Conservation (phyloP, 92 coral and sea anemone genomes). For the Chrysogorgia sp. region DNA sequence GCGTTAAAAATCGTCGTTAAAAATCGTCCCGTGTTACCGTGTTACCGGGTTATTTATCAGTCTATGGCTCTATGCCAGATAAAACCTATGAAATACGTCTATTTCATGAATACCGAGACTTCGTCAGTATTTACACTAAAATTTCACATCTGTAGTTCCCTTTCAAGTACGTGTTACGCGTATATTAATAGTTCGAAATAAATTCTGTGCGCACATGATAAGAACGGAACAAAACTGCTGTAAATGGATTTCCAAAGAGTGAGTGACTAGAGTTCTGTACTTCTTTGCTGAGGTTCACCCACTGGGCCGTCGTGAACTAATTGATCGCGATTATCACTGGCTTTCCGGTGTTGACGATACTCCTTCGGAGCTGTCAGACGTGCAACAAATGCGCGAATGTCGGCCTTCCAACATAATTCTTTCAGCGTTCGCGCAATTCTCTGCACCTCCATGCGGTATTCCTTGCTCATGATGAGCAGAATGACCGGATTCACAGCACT, state of each 20-base stretch:
- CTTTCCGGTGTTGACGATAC: conserved; percentile 41
- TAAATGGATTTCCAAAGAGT: background rate
- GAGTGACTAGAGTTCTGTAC: conserved; percentile 23
- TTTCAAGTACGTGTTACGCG: background rate
- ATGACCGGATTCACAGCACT: conserved; percentile 93
- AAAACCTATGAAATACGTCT: background rate
- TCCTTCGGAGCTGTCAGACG: conserved; percentile 8
- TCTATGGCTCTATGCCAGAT: background rate
- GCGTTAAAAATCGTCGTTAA: too few species aligned
- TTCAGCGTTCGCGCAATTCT: conserved; percentile 23
- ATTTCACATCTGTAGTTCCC: background rate
- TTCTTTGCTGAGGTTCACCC: conserved; percentile 41
- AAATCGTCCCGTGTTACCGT: too few species aligned
- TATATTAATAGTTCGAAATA: background rate
- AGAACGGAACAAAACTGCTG: too few species aligned
- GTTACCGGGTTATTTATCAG: background rate
- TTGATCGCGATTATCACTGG: conserved; percentile 41
- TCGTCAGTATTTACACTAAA: too few species aligned
- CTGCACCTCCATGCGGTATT: conserved; percentile 57
- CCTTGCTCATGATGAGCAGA: conserved; percentile 96
- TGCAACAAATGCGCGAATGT: conserved; percentile 32
- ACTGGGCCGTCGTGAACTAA: conserved; percentile 29
- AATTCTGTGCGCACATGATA: background rate
- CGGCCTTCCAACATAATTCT: conserved; percentile 41
- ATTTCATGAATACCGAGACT: too few species aligned